Conservation (phyloP, 92 coral and sea anemone genomes). For the Zoanthus sociatus region DNA sequence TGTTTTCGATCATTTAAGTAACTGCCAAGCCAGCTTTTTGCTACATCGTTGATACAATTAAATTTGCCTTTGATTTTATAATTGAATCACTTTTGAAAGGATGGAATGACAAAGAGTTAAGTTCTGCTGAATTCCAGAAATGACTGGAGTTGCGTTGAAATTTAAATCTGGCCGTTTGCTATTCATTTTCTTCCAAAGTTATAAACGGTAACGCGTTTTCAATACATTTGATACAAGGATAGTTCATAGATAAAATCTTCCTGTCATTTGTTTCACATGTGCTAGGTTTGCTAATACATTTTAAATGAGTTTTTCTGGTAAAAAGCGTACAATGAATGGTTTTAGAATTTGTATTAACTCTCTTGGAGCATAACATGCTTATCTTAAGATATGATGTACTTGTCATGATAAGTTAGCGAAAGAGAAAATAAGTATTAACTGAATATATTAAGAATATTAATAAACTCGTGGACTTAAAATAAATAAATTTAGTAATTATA, state of each 20-base stretch:
- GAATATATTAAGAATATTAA: not conserved
- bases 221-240: slow-evolving; percentile 1
- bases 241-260: not conserved
- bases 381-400: too few relatives aligned
- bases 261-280: not conserved
- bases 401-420: not conserved
- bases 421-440: not conserved
- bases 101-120: not conserved
- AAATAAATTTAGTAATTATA: not conserved
- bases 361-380: too few relatives aligned
- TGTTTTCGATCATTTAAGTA: too few relatives aligned
- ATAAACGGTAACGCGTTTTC: slow-evolving; percentile 16
- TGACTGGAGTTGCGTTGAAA: slow-evolving; percentile 12
- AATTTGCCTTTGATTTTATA: slow-evolving; percentile 20
- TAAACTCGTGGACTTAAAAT: not conserved
- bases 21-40: too few relatives aligned
- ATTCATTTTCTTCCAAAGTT: slow-evolving; percentile 25
- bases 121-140: slow-evolving; percentile 26
- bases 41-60: too few relatives aligned
- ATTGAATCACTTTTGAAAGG: not conserved
- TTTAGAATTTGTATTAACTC: too few relatives aligned
- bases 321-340: too few relatives aligned
- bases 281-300: slow-evolving; percentile 10
- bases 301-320: too few relatives aligned
- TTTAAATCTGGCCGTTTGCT: slow-evolving; percentile 10